phyloP scores from a whole-genome alignment of 37 sponge, comb jelly and placozoan genomes.

The Cliona cf. orientalis region DNA sequence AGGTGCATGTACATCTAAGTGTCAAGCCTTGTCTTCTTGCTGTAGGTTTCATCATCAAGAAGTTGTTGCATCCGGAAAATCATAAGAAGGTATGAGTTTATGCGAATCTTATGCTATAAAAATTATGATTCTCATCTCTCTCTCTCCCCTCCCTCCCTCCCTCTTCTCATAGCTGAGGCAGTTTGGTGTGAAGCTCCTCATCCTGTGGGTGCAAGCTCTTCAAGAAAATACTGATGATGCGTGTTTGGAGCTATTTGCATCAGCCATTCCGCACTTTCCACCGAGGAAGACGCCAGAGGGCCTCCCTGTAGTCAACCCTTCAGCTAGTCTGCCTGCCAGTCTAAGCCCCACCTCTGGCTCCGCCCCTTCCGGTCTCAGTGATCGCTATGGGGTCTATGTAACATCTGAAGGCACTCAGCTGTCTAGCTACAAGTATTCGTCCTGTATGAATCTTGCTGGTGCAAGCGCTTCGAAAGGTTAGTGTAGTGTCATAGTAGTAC shows the following conservation, averaged over 20 bases:
- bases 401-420: too few species aligned
- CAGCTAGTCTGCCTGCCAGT: background rate
- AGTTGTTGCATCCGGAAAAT: slow-evolving; percentile 84
- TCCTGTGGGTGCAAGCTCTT: slow-evolving; percentile 80
- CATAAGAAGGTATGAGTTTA: slow-evolving; percentile 29
- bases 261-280: slow-evolving; percentile 85
- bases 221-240: slow-evolving; percentile 82
- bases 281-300: slow-evolving; percentile 74
- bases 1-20: background rate
- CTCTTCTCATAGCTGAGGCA: slow-evolving; percentile 41
- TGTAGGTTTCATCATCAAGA: slow-evolving; percentile 75
- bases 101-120: background rate
- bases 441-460: background rate
- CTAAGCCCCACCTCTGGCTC: background rate
- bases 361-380: slow-evolving; percentile 23
- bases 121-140: background rate
- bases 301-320: slow-evolving; percentile 12
- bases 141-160: background rate
- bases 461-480: background rate
- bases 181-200: slow-evolving; percentile 78
- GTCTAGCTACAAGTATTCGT: too few species aligned
- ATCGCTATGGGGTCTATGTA: slow-evolving; percentile 57
- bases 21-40: background rate
- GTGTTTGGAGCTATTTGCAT: slow-evolving; percentile 84
- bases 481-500: background rate